Percentiles rank a stretch among this genome's conserved stretches.
Evolutionary conservation across 1,140 invertebrate genomes (phyloP).

Genomic region (Aphelenchoides fujianensis): DNA sequence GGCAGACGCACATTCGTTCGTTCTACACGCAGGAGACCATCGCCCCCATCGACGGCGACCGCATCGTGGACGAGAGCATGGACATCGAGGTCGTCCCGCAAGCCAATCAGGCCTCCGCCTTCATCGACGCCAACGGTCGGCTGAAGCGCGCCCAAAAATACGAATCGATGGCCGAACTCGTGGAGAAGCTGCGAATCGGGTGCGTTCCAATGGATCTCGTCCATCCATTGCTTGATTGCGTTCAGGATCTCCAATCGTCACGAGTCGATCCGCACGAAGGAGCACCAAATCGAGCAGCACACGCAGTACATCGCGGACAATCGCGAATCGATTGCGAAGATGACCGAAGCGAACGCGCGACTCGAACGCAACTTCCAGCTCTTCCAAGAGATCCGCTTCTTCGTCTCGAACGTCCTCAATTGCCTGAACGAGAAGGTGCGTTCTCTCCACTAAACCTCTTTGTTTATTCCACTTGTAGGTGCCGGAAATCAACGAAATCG

Average conservation of each 20-base stretch:
- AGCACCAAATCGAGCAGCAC: constrained; percentile 11
- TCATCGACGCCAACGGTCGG: constrained; percentile 3
- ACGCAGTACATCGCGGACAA: background rate
- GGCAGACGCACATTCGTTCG: constrained; percentile 25
- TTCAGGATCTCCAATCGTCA: background rate
- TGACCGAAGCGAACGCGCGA: constrained; percentile 27
- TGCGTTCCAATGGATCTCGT: no score
- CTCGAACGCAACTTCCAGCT: constrained; percentile 41
- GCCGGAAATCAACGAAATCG: constrained; percentile 30
- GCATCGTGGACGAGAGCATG: constrained; percentile 39
- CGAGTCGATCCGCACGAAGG: background rate
- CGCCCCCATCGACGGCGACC: background rate
- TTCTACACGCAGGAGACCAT: constrained; percentile 26
- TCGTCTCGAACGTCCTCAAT: constrained; percentile 38
- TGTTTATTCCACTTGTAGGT: constrained; percentile 18
- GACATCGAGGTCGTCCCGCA: constrained; percentile 40
- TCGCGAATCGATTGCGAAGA: constrained; percentile 22
- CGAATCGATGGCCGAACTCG: background rate
- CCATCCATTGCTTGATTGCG: no score
- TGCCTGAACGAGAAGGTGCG: constrained; percentile 47
- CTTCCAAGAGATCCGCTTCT: constrained; percentile 47
- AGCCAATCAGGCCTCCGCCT: constrained; percentile 21
- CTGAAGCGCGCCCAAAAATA: constrained; percentile 10
- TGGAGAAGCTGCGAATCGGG: constrained; percentile 22
- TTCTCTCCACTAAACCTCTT: background rate